Conservation (phyloP, 2,113 vertebrate species). For the Bos javanicus region DNA sequence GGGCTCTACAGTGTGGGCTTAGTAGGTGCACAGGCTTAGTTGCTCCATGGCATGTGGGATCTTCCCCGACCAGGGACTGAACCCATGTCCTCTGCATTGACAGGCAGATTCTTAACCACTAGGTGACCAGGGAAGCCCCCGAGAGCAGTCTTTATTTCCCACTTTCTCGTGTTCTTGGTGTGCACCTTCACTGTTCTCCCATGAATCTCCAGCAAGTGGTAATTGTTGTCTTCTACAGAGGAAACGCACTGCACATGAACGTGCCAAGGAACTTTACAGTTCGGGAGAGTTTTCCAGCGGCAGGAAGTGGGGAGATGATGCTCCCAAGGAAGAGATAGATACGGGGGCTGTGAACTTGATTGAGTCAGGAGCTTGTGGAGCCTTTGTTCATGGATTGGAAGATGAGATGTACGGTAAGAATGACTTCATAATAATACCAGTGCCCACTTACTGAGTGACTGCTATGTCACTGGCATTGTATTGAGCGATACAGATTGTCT, state of each 20-base stretch:
- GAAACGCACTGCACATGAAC: slow-evolving; percentile 95
- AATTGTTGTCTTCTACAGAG: slow-evolving; percentile 80
- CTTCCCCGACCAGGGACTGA: not conserved
- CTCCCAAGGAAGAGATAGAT: slow-evolving; percentile 95
- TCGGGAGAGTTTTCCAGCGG: slow-evolving; percentile 98
- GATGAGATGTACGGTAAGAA: slow-evolving; percentile 97
- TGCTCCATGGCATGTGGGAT: not conserved
- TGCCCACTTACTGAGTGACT: not conserved
- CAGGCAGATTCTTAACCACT: not conserved
- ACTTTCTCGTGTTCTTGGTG: not conserved
- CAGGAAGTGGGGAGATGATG: slow-evolving; percentile 97
- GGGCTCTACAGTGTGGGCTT: not conserved
- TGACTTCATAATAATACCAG: not conserved
- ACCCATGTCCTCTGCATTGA: not conserved
- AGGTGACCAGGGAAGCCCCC: not conserved
- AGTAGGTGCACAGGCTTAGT: not conserved
- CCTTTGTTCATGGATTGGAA: slow-evolving; percentile 97
- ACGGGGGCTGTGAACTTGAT: slow-evolving; percentile 95
- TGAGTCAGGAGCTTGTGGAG: slow-evolving; percentile 96
- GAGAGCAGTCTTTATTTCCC: not conserved
- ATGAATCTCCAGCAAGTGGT: not conserved
- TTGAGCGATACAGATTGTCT: not conserved
- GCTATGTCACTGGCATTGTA: not conserved
- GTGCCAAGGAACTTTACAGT: slow-evolving; percentile 95
- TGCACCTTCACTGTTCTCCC: not conserved